Evolutionary conservation across 2,113 vertebrate species (phyloP), one percentile per base, ranked within the genome.

Genomic region (Entomyzon cyanotis): DNA sequence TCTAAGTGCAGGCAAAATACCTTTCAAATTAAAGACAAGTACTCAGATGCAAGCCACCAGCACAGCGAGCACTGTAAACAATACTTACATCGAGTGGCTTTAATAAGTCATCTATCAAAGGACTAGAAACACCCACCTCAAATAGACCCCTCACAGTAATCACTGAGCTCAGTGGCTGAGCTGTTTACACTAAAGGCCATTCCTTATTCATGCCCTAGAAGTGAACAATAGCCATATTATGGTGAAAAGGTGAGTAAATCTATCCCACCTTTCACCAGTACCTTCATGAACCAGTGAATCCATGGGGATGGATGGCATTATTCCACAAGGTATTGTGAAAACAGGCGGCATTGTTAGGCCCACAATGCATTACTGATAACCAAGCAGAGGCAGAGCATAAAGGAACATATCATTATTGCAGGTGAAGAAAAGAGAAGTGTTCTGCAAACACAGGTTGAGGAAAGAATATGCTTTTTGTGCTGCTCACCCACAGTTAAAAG

Each of bases 201-300:
- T 96, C 33, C 55, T 91, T 93, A 95, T 81, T 89, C 87, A 62
- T 89, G 64, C 84, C 76, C 33, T 69, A 76, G 60, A 67, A 94
- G 65, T 24, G 86, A 96, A 97, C 92, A 97, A 94, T 93, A 90
- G 76, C 64, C 95, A 95, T 92, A 96, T 91, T 96, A 95, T 97
- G 91, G 68, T 91, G 91, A 87, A 96, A 95, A 91, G 92, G 67
- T 95, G 87, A 96, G 93, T 83, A 97, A 96, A 97, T 96, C 91
- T 87, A 84, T 89, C 71, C 90, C 94, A 94, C 96, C 94, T 97
- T 98, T 96, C 92, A 94, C 90, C 84, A 90, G 78, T 81, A 92
- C 65, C 74, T 86, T 92, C 52, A 47, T 74, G 80, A 94, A 95
- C 69, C 87, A 91, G 83, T 68, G 91, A 94, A 90, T 91, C 87